phyloP scores from a whole-genome alignment of 2,888 invertebrate species.

The Dryobotodes eremita region DNA sequence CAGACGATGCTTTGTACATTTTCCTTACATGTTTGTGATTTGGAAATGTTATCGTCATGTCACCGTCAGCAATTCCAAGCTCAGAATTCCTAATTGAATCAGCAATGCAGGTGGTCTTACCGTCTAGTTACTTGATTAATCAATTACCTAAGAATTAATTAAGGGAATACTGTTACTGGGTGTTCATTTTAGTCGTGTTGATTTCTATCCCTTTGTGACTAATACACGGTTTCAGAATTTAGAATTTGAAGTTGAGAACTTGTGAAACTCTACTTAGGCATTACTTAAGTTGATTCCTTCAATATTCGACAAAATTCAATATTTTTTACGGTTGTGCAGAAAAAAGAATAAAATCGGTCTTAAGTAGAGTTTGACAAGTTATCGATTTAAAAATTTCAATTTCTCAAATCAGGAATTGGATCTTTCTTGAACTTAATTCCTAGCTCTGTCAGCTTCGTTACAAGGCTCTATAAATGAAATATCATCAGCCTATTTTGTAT shows the following conservation, averaged over 20 bases:
- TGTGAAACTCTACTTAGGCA: no score
- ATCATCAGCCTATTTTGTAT: not conserved
- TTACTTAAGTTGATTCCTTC: no score
- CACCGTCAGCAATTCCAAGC: conserved; percentile 7
- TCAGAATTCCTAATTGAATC: conserved; percentile 33
- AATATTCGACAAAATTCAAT: no score
- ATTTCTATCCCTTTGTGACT: not conserved
- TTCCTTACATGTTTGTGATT: not conserved
- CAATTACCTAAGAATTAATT: conserved; percentile 14
- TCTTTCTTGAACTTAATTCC: not conserved
- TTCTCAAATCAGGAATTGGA: no score
- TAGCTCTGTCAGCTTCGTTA: not conserved
- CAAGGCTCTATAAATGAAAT: not conserved
- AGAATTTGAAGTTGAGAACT: no score
- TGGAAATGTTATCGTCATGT: conserved; percentile 8
- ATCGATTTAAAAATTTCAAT: no score
- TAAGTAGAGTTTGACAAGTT: no score
- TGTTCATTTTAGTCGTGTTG: no score
- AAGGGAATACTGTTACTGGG: not conserved
- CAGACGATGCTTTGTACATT: not conserved
- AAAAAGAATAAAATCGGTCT: no score
- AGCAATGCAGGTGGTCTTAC: conserved; percentile 41
- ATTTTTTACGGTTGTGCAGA: no score
- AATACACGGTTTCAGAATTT: no score
- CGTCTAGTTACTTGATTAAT: conserved; percentile 10